Evolutionary conservation across 2,888 invertebrate genomes (phyloP).

Genomic region (Lasius fuliginosus): DNA sequence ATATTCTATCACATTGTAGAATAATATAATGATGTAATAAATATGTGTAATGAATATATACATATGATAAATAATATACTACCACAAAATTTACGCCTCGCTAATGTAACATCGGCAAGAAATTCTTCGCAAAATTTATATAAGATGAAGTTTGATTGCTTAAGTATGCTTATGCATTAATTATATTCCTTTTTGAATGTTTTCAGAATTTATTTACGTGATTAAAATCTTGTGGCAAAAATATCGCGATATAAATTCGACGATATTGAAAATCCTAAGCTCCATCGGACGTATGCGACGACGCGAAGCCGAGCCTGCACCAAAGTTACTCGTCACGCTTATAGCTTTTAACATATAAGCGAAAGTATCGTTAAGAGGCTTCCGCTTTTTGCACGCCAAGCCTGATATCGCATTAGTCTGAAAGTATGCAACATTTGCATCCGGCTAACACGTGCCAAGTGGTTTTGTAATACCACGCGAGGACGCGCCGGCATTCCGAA

Average conservation of each 20-base stretch:
- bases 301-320: background rate
- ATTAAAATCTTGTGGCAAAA: background rate
- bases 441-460: constrained; percentile 58
- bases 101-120: background rate
- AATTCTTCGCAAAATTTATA: background rate
- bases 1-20: background rate
- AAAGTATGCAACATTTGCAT: constrained; percentile 63
- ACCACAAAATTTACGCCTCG: background rate
- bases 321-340: constrained; percentile 57
- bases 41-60: too few relatives aligned
- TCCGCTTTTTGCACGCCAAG: constrained; percentile 44
- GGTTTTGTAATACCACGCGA: constrained; percentile 58
- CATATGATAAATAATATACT: background rate
- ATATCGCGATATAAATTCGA: constrained; percentile 11
- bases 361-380: constrained; percentile 65
- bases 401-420: constrained; percentile 52
- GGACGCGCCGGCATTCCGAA: constrained; percentile 54
- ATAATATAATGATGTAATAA: too few relatives aligned
- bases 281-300: background rate
- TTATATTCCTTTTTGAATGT: background rate
- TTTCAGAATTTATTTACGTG: constrained; percentile 14
- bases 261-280: constrained; percentile 20
- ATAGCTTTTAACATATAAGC: constrained; percentile 59
- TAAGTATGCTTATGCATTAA: background rate
- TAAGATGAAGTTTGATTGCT: constrained; percentile 12